Base-by-base conservation (phyloP, 2,113 vertebrate genomes). In the Helogale parvula region DNA sequence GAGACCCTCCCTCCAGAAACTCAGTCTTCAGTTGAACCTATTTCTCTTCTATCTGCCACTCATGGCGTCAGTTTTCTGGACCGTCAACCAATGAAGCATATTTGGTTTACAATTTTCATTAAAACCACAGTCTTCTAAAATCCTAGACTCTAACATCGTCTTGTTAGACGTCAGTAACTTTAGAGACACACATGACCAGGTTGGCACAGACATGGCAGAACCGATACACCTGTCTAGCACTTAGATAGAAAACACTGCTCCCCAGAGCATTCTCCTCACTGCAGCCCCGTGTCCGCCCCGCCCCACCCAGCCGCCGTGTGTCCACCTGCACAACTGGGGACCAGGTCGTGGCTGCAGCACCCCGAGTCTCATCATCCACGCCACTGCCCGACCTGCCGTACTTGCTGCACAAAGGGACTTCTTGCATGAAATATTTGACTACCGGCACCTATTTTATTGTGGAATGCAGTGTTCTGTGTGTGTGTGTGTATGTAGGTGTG, bases 361-460 rank as follows among this genome's bases (percentile, higher is more conserved):
- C 41, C 41, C 6, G 27, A 10, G 21, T 13, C 47, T 12, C 35
- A 0, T 1, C 17, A 1, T 6, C 5, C n/a, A 7, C 1, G 19
- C 33, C 54, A 16, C 17, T 76, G 10, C 27, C 21, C 47, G 3
- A 38, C 47, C 25, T 57, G 6, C 29, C 7, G 6, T 52, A 21
- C 6, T 57, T 15, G 76, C 66, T 65, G 47, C 50, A 72, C n/a
- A 50, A 7, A 8, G 3, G 7, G 17, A 13, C 57, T 77, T 66
- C 38, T 76, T 41, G 41, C 27, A 33, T 33, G 7, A 93, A 52
- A 77, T 65, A 65, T 27, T 33, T 71, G 47, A 63, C 19, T 11
- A 31, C 63, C 57, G 4, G 15, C 50, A 23, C 23, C 13, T 47
- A 11, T 25, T 25, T 57, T 25, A 65, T 38, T 11, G 7, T 31